Evolutionary conservation across 2,113 vertebrate species (phyloP).

Genomic region (Rhinolophus sinicus): DNA sequence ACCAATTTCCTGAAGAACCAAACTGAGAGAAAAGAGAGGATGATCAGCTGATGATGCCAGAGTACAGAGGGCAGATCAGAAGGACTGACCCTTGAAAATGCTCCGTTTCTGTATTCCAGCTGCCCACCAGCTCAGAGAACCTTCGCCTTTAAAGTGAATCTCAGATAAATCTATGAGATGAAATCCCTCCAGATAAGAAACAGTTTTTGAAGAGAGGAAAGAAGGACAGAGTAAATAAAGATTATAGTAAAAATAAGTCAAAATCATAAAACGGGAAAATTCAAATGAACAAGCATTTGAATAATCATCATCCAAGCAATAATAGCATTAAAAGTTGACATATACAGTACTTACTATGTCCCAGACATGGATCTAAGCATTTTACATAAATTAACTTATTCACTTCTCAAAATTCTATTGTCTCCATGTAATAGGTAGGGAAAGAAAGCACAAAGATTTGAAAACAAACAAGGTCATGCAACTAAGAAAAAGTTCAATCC

Average conservation of each 20-base stretch:
- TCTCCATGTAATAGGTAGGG: not conserved
- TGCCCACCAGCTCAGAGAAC: not conserved
- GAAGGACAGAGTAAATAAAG: not conserved
- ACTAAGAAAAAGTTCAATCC: not conserved
- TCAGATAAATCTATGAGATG: not conserved
- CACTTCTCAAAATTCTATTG: not conserved
- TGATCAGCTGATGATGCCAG: not conserved
- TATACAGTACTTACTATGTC: not conserved
- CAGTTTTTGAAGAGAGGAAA: not conserved
- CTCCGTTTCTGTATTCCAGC: not conserved
- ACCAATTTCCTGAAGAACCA: not conserved
- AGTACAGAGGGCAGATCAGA: not conserved
- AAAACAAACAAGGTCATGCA: not conserved
- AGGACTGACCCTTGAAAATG: not conserved
- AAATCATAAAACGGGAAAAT: slow-evolving; percentile 9
- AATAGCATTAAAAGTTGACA: not conserved
- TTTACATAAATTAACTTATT: not conserved
- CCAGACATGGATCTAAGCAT: not conserved
- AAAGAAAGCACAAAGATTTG: not conserved
- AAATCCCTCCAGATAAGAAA: not conserved
- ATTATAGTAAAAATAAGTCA: not conserved
- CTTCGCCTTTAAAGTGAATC: not conserved
- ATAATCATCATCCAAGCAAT: not conserved
- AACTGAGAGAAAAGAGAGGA: not conserved
- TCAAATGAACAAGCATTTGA: not conserved